Evolutionary conservation across 2,113 vertebrate species (phyloP).

Genomic region (Ailuropoda melanoleuca): DNA sequence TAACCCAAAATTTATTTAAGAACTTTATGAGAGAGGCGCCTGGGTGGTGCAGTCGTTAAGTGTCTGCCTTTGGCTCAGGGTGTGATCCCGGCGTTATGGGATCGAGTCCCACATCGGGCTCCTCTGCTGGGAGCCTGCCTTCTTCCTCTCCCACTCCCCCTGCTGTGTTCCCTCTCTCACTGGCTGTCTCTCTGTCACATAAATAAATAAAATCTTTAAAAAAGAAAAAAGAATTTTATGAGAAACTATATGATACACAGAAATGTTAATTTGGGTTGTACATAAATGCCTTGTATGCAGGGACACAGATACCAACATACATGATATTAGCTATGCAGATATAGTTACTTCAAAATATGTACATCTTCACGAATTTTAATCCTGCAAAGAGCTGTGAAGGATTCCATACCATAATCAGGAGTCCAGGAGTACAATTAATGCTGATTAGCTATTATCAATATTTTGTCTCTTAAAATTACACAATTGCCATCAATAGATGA

Average conservation of each 20-base stretch:
- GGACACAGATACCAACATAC: neutral
- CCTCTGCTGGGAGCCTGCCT: no score
- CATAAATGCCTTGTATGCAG: neutral
- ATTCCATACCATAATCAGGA: rapidly evolving
- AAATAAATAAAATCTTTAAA: no score
- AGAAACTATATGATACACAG: neutral
- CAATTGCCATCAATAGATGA: no score
- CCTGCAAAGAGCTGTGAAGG: neutral
- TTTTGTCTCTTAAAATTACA: neutral
- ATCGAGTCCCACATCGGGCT: no score
- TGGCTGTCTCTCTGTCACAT: no score
- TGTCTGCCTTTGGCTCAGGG: no score
- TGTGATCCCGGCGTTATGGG: rapidly evolving
- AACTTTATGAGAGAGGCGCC: neutral
- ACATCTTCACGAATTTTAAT: no score
- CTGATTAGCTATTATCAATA: neutral
- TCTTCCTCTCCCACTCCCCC: no score
- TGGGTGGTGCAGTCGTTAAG: no score
- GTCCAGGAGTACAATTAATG: neutral
- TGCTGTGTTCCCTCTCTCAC: no score
- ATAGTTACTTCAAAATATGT: neutral
- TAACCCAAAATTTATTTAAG: neutral
- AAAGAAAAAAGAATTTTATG: neutral
- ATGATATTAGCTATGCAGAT: no score
- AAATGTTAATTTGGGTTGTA: neutral